These are phyloP conservation scores for Galleria mellonella DNA, from an alignment of 1,140 invertebrate species.

Conservation along the genomic window DNA sequence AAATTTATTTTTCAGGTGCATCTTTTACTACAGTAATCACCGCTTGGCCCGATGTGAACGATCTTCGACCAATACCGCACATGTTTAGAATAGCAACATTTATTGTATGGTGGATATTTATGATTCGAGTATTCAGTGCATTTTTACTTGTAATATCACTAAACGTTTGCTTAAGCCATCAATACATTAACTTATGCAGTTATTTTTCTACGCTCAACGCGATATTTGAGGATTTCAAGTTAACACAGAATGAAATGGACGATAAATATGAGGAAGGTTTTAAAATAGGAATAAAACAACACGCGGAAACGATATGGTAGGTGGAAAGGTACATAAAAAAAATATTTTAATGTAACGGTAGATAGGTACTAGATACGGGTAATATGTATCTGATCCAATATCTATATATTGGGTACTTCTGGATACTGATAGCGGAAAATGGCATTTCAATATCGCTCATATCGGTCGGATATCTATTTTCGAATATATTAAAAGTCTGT, in stretches of 20 bases:
- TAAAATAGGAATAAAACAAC: constrained; percentile 38
- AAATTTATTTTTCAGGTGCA: background rate
- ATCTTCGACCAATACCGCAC: constrained; percentile 19
- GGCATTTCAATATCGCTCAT: too few relatives aligned
- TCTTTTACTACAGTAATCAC: constrained; percentile 17
- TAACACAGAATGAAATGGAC: constrained; percentile 29
- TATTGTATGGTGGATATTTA: constrained; percentile 40
- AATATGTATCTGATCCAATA: too few relatives aligned
- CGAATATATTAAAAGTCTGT: too few relatives aligned
- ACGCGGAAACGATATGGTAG: constrained; percentile 6
- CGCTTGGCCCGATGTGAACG: constrained; percentile 32
- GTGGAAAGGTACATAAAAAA: background rate
- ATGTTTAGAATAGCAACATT: constrained; percentile 21
- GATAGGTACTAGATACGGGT: too few relatives aligned
- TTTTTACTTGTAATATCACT: constrained; percentile 27
- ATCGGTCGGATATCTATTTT: too few relatives aligned
- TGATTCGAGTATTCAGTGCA: constrained; percentile 19
- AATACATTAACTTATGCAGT: constrained; percentile 36
- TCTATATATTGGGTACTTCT: too few relatives aligned
- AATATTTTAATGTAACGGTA: too few relatives aligned
- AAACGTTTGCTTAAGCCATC: constrained; percentile 27
- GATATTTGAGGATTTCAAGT: constrained; percentile 23
- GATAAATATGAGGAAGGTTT: constrained; percentile 26
- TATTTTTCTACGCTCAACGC: constrained; percentile 34
- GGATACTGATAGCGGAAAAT: too few relatives aligned